Base-by-base conservation (phyloP, 64 coral and sea anemone species). In the Orbicella faveolata region DNA sequence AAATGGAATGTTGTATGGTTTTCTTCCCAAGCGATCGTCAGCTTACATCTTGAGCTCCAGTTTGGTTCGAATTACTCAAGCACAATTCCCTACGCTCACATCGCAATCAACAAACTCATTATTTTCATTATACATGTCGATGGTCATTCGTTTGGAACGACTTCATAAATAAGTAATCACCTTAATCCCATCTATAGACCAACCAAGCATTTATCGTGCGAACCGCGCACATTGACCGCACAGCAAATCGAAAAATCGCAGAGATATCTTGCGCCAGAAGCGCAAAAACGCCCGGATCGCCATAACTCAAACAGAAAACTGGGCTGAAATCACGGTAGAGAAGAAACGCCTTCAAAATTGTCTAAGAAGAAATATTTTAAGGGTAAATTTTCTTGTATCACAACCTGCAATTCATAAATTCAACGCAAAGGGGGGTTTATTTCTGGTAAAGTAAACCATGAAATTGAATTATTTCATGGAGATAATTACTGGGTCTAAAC, bases 151-250 rank as follows among this genome's bases (percentile, higher is more conserved):
- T 73, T 85, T 85, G 82, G 82, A 85, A 85, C 82, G 64, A 52
- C 39, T 33, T 48, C 36, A 85, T 85, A 85, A 85, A 85, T 85
- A 85, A 85, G 65, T 85, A 85, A 85, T 85, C 37, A 85, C 37
- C n/a, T 85, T 73, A 72, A 72, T 85, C 65, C 37, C 65, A 52
- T 72, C 37, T 85, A 1, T 85, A 25, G 65, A 52, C 64, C 64
- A 85, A 72, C 82, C 82, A 85, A 11, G 37, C 37, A 73, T 85
- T 51, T 53, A 72, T 48, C 17, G 63, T 63, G 36, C 36, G 34
- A 84, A 85, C 82, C 82, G 7, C 34, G 53, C 82, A 85, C 39
- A 85, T 52, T 68, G 35, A 21, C 36, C 13, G 63, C 25, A 26
- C 23, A 85, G 37, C 10, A 52, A 52, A 69, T 85, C 41, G 82